Evolutionary conservation across 1,140 invertebrate species (phyloP), one percentile per base, ranked within the genome.

Genomic region (Bombus sylvicola): DNA sequence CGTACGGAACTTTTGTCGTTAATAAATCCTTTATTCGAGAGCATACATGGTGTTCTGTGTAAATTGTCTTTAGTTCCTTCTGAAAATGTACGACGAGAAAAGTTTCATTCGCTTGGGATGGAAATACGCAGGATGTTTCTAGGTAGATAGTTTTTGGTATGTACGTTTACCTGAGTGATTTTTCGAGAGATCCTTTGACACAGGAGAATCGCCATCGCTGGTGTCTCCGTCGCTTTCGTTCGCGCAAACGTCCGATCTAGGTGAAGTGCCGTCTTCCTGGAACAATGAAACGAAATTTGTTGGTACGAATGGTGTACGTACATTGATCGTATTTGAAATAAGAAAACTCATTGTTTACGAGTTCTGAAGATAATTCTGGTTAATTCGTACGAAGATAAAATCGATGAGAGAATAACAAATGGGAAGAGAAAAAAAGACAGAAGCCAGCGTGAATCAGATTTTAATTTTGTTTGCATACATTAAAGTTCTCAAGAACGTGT

Each of bases 201-300:
- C 89, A 25, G 94, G 91, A 85, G 93, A 93, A 73, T 95, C 94
- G 59, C 94, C 94, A 83, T 94, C 94, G 84, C 94, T 95, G 76
- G 91, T 92, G 72, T 95, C 94, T 81, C 91, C 94, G 88, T 95
- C 94, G 91, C 94, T 94, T 87, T 94, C 94, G 75, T 95, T 95
- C 74, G 91, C 94, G 87, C 94, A 94, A 72, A 94, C 92, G 89
- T 95, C 94, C 78, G 94, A 95, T 80, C 94, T 94, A 64, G 94
- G 94, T n/a, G 94, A 94, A 81, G 93, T 91, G 75, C 89, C 93
- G 74, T 94, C 94, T 87, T 95, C 94, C 94, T 95, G 92, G 90
- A 92, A 94, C 83, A 80, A 89, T 87, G 85, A 83, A 87, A 87
- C 76, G 89, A 77, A 76, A 81, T 81, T 92, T 83, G 74, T 87